A percentile compares a stretch with the other conserved stretches of the same genome.
Evolutionary conservation across 2,797 vertebrate species (phyloP).

Genomic region (Astyanax mexicanus): DNA sequence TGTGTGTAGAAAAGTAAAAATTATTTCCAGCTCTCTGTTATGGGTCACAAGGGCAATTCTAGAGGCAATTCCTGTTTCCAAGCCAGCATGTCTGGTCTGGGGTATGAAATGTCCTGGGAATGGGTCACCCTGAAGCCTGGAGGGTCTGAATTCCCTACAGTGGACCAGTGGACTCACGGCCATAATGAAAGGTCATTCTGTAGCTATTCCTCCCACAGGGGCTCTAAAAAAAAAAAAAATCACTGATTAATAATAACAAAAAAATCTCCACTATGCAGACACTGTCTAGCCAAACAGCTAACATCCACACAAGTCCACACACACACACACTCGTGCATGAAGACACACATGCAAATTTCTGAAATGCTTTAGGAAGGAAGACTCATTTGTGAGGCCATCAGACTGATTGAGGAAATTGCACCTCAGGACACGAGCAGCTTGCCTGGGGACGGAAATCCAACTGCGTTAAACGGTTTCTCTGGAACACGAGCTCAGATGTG

Average conservation of each 20-base stretch:
- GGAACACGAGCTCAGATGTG: not conserved
- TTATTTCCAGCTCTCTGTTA: no score
- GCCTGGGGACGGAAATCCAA: not conserved
- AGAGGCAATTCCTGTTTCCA: not conserved
- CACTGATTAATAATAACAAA: constrained; percentile 31
- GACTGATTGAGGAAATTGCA: not conserved
- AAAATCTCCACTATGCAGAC: not conserved
- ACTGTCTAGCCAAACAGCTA: not conserved
- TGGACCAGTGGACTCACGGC: constrained; percentile 9
- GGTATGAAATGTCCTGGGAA: not conserved
- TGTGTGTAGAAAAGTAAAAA: no score
- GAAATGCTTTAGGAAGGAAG: no score
- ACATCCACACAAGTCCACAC: constrained; percentile 13
- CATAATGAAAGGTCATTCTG: constrained; percentile 49
- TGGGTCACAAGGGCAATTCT: not conserved
- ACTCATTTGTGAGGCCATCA: not conserved
- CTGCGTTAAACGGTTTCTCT: not conserved
- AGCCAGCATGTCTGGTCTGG: not conserved
- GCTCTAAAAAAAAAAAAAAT: constrained; percentile 7
- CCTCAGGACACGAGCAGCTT: not conserved
- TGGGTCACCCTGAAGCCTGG: constrained; percentile 7
- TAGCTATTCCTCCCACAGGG: constrained; percentile 22
- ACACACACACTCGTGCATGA: no score
- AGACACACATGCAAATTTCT: not conserved
- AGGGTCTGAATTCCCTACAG: not conserved